Percentiles rank a stretch among this genome's conserved stretches.
These are phyloP conservation scores for Lepidurus couesii DNA, from an alignment of 1,140 invertebrate species.

Conservation along the genomic window DNA sequence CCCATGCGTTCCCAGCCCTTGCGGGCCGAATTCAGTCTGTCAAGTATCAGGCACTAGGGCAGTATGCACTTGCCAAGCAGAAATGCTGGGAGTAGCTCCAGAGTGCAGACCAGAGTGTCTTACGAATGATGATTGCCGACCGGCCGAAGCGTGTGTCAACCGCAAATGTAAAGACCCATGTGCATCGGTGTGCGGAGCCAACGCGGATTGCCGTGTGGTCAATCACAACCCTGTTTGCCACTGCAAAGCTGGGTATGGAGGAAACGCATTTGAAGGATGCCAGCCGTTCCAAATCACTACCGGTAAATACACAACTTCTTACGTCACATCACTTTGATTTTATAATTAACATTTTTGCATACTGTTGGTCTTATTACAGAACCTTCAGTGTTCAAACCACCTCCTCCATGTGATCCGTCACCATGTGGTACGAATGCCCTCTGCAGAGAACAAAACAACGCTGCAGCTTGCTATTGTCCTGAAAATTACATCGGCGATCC, in stretches of 20 bases:
- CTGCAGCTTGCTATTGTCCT: constrained; percentile 40
- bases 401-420: constrained; percentile 56
- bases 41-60: constrained; percentile 67
- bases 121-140: constrained; percentile 67
- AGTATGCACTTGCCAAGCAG: constrained; percentile 63
- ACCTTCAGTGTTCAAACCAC: neutral
- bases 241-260: constrained; percentile 41
- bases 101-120: constrained; percentile 68
- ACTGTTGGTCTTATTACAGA: neutral
- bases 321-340: constrained; percentile 50
- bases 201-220: constrained; percentile 47
- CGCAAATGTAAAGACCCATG: constrained; percentile 67
- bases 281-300: constrained; percentile 44
- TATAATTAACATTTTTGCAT: neutral
- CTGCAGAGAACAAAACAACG: constrained; percentile 58
- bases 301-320: constrained; percentile 51
- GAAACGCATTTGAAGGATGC: constrained; percentile 63
- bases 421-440: constrained; percentile 71
- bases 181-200: constrained; percentile 52
- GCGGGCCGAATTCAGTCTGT: constrained; percentile 69
- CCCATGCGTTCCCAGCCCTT: constrained; percentile 62
- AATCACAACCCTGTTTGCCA: constrained; percentile 63
- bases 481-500: constrained; percentile 64
- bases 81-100: constrained; percentile 49
- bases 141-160: constrained; percentile 55